phyloP scores from a whole-genome alignment of 64 coral and sea anemone species.

The Acropora yongei region DNA sequence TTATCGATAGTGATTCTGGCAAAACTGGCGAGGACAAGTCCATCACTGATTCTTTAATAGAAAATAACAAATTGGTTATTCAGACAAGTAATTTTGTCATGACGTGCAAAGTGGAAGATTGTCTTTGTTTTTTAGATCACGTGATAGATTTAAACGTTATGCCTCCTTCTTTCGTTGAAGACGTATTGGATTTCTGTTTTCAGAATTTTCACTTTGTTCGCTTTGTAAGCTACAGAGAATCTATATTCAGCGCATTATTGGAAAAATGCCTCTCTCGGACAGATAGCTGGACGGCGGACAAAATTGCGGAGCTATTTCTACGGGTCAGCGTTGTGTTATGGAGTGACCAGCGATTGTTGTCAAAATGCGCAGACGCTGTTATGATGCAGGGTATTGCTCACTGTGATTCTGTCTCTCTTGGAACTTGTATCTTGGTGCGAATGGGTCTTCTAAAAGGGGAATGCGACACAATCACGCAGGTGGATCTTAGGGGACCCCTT shows the following conservation, averaged over 20 bases:
- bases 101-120: background rate
- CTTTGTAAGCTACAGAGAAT: background rate
- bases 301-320: conserved; percentile 46
- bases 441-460: conserved; percentile 91
- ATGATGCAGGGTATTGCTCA: conserved; percentile 10
- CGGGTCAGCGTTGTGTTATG: background rate
- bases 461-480: background rate
- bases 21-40: background rate
- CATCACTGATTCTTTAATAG: background rate
- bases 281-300: conserved; percentile 25
- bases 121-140: background rate
- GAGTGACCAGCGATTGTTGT: background rate
- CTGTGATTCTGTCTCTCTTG: conserved; percentile 10
- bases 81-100: background rate
- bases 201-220: background rate
- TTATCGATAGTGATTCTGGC: background rate
- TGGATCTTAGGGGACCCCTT: conserved; percentile 47
- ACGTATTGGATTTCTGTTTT: background rate
- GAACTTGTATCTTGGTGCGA: conserved; percentile 63
- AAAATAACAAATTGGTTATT: background rate
- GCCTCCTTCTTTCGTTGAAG: background rate
- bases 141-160: background rate
- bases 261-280: background rate
- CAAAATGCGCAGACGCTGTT: conserved; percentile 3
- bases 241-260: background rate